phyloP scores from a whole-genome alignment of 2,888 invertebrate genomes.

The Drosophila conformis region DNA sequence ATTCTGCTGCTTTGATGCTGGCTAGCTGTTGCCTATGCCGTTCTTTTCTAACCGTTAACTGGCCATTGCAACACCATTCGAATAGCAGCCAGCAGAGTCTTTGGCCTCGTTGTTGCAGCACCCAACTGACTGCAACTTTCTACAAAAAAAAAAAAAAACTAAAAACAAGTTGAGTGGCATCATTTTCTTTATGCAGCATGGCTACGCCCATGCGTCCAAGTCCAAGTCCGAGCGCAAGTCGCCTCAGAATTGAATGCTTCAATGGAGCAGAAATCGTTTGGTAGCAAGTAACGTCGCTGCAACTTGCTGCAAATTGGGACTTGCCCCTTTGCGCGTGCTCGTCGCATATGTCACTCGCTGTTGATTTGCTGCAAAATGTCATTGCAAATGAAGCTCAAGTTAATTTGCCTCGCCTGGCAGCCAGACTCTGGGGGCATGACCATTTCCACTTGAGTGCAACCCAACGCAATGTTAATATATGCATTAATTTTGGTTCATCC shows the following conservation, averaged over 20 bases:
- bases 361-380: constrained; percentile 59
- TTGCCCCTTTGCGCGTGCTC: constrained; percentile 7
- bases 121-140: constrained; percentile 62
- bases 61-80: constrained; percentile 48
- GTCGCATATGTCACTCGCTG: constrained; percentile 35
- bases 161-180: constrained; percentile 67
- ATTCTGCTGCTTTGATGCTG: constrained; percentile 26
- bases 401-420: constrained; percentile 51
- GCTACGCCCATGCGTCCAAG: constrained; percentile 45
- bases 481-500: constrained; percentile 58
- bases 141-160: constrained; percentile 39
- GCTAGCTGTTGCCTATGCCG: constrained; percentile 43
- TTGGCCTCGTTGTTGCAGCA: constrained; percentile 32
- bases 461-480: constrained; percentile 64
- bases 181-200: constrained; percentile 54
- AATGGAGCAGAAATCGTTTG: constrained; percentile 81
- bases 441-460: constrained; percentile 54
- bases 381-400: constrained; percentile 63
- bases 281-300: constrained; percentile 46
- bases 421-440: constrained; percentile 19
- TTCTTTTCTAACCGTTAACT: constrained; percentile 75
- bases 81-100: constrained; percentile 48
- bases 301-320: constrained; percentile 18
- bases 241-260: constrained; percentile 81
- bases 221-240: constrained; percentile 21